Conservation (phyloP, 2,888 invertebrate genomes). For the Encarsia formosa region DNA sequence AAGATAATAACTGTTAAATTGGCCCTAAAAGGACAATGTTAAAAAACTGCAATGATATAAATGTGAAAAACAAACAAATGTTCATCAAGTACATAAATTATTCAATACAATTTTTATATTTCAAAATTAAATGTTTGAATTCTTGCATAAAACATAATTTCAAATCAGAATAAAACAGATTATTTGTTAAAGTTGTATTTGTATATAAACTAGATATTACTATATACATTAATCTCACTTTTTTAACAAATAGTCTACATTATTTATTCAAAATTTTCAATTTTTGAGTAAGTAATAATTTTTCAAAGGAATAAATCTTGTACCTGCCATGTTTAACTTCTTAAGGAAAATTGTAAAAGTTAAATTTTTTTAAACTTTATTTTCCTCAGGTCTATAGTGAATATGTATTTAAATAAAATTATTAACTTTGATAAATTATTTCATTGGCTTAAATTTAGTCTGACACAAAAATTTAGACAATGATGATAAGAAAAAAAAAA, state of each 20-base stretch:
- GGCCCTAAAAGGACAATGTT: slow-evolving; percentile 4
- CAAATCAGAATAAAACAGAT: slow-evolving; percentile 1
- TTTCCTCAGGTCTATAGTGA: too few relatives aligned
- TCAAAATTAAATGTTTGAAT: slow-evolving; percentile 1
- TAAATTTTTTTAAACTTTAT: neutral
- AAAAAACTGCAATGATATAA: neutral
- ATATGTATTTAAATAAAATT: neutral
- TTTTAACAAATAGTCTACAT: slow-evolving; percentile 8
- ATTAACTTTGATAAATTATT: neutral
- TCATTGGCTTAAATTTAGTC: neutral
- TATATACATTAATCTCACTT: slow-evolving; percentile 6
- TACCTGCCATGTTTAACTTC: slow-evolving; percentile 1
- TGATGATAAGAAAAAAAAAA: neutral
- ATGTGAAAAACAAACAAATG: slow-evolving; percentile 1
- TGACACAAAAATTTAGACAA: neutral
- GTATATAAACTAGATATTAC: slow-evolving; percentile 16
- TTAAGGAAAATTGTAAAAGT: neutral
- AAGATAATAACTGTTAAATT: slow-evolving; percentile 1
- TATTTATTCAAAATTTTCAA: slow-evolving; percentile 1
- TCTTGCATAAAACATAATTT: neutral
- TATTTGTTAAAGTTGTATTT: slow-evolving; percentile 17
- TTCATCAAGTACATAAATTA: neutral
- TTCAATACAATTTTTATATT: slow-evolving; percentile 8
- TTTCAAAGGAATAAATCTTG: neutral
- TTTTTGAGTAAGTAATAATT: neutral